phyloP scores from a whole-genome alignment of 2,113 vertebrate genomes.

The Campylomormyrus numenius region DNA sequence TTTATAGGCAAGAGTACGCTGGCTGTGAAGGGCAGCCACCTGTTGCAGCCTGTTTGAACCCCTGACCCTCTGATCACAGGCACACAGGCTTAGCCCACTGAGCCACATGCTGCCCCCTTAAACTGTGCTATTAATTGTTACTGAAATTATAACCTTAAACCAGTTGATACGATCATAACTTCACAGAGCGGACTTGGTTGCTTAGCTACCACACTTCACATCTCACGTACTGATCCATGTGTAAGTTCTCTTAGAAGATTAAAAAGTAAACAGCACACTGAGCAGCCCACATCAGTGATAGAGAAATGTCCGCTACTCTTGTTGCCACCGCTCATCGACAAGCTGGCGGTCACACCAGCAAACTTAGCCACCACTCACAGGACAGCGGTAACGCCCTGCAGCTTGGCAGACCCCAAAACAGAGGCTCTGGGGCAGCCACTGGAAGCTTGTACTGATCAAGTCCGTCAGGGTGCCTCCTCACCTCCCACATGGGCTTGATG shows the following conservation, averaged over 20 bases:
- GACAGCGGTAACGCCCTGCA: background rate
- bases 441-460: background rate
- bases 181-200: background rate
- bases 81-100: background rate
- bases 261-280: background rate
- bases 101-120: background rate
- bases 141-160: background rate
- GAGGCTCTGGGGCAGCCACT: background rate
- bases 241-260: background rate
- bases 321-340: background rate
- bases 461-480: conserved; percentile 18
- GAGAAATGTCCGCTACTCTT: background rate
- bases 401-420: background rate
- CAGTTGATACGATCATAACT: background rate
- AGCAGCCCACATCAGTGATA: background rate
- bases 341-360: background rate
- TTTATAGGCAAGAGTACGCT: too few relatives aligned
- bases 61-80: background rate
- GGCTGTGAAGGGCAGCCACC: too few relatives aligned
- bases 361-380: background rate
- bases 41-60: too few relatives aligned
- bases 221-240: background rate
- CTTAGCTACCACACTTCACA: background rate
- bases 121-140: background rate
- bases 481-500: conserved; percentile 58